Evolutionary conservation across 2,113 vertebrate genomes (phyloP).

Genomic region (Elachura formosa): DNA sequence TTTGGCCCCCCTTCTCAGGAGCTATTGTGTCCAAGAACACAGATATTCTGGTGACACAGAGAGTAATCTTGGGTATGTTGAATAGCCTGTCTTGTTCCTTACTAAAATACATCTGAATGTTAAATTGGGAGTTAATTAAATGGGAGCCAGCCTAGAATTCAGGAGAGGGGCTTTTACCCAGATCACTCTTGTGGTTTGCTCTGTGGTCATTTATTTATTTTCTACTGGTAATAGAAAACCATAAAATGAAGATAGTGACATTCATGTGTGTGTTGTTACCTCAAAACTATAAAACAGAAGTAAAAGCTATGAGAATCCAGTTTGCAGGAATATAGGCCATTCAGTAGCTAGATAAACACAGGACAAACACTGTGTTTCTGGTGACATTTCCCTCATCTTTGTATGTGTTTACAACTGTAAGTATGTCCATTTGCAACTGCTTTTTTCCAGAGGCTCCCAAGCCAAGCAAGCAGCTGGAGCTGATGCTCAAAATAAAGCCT

Average conservation of each 20-base stretch:
- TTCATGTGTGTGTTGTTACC: not conserved
- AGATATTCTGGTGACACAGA: constrained; percentile 62
- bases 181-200: not conserved
- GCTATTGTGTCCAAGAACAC: not conserved
- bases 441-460: not conserved
- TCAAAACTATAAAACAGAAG: not conserved
- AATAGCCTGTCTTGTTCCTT: not conserved
- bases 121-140: not conserved
- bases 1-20: constrained; percentile 85
- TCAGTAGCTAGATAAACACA: not conserved
- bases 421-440: not conserved
- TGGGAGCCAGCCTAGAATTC: not conserved
- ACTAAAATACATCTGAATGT: not conserved
- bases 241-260: not conserved
- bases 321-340: not conserved
- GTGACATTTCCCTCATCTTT: not conserved
- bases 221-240: not conserved
- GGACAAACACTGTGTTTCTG: not conserved
- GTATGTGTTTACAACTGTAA: not conserved
- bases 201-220: not conserved
- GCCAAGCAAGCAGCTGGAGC: not conserved
- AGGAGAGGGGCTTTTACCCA: not conserved
- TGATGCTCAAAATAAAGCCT: not conserved
- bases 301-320: not conserved
- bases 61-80: constrained; percentile 83